Percentiles rank a stretch among this genome's conserved stretches.
phyloP scores from a whole-genome alignment of 2,797 vertebrate genomes.

The Enteromius viviparus region DNA sequence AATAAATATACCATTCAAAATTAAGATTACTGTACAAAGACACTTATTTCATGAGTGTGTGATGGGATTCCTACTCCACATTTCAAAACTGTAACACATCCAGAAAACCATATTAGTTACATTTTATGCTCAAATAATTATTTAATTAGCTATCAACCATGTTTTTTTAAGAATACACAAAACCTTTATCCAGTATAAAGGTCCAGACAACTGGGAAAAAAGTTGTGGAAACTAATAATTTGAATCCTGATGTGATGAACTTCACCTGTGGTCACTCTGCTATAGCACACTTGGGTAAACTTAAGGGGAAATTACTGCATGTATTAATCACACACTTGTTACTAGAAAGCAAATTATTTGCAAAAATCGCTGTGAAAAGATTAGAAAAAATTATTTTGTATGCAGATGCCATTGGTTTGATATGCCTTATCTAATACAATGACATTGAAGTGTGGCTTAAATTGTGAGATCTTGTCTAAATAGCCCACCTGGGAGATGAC shows the following conservation, averaged over 20 bases:
- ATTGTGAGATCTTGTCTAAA: not conserved
- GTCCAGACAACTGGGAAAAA: not conserved
- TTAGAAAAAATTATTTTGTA: not conserved
- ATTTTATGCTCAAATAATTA: not conserved
- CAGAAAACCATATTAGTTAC: too few relatives aligned
- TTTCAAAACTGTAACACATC: not conserved
- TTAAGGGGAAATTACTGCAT: not conserved
- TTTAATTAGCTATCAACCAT: not conserved
- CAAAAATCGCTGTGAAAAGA: not conserved
- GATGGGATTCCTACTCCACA: too few relatives aligned
- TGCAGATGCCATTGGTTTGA: too few relatives aligned
- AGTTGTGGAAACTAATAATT: not conserved
- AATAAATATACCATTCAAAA: not conserved
- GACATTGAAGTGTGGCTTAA: not conserved
- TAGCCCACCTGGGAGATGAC: not conserved
- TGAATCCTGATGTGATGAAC: not conserved
- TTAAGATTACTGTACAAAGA: not conserved
- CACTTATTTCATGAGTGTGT: not conserved
- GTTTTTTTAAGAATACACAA: not conserved
- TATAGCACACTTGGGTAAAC: not conserved
- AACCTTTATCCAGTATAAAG: not conserved
- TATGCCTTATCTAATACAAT: not conserved
- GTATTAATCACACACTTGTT: not conserved
- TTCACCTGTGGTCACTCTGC: not conserved
- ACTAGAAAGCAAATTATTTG: not conserved